phyloP scores from a whole-genome alignment of 2,113 vertebrate species.

The Thryonomys swinderianus region DNA sequence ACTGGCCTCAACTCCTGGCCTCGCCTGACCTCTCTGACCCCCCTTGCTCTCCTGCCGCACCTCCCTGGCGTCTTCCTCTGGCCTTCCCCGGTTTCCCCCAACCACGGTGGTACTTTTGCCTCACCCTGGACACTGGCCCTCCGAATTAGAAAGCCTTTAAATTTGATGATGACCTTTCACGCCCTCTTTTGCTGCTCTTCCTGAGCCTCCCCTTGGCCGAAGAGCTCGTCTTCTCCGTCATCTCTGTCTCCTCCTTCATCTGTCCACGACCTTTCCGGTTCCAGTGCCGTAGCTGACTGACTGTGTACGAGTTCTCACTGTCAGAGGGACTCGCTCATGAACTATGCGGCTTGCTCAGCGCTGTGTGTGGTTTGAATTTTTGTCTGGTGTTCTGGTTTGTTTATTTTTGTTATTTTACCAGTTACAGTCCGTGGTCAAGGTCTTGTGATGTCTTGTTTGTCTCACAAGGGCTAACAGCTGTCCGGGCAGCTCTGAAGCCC shows the following conservation, averaged over 20 bases:
- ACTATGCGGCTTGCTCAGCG: background rate
- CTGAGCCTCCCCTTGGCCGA: background rate
- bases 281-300: background rate
- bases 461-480: background rate
- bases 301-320: no score
- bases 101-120: background rate
- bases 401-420: background rate
- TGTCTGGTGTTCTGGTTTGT: background rate
- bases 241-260: background rate
- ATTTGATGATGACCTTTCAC: background rate
- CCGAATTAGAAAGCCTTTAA: background rate
- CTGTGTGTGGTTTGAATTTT: background rate
- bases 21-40: background rate
- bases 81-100: background rate
- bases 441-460: background rate
- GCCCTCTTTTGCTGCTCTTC: background rate
- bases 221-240: background rate
- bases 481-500: background rate
- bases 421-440: background rate
- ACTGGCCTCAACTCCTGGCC: background rate
- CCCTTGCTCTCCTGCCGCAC: background rate
- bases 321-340: background rate
- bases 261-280: background rate
- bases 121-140: background rate
- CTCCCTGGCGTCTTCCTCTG: background rate